phyloP scores from a whole-genome alignment of 2,113 vertebrate species.

The Isurus oxyrinchus region DNA sequence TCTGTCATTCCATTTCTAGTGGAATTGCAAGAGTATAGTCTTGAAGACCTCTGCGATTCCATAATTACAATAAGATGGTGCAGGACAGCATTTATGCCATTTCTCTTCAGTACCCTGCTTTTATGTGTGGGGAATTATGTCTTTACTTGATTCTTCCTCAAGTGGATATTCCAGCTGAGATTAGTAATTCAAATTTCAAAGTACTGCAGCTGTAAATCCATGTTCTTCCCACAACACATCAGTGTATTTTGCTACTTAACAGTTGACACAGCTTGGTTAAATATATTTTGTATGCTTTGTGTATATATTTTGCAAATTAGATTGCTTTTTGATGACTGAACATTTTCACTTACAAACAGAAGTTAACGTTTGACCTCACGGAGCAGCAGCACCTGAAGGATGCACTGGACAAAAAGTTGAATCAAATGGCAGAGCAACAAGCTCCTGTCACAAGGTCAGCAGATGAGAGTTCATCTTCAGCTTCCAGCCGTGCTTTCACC shows the following conservation, averaged over 20 bases:
- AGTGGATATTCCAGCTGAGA: background rate
- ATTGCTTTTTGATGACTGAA: background rate
- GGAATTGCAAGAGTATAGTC: background rate
- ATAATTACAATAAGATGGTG: background rate
- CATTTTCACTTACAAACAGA: conserved; percentile 55
- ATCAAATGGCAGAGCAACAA: conserved; percentile 67
- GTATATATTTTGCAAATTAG: background rate
- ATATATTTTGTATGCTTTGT: background rate
- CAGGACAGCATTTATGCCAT: background rate
- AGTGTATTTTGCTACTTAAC: background rate
- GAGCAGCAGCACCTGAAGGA: conserved; percentile 75
- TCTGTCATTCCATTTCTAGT: conserved; percentile 10
- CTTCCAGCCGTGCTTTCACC: conserved; percentile 49
- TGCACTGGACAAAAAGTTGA: conserved; percentile 64
- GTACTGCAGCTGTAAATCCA: background rate
- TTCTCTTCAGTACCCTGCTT: background rate
- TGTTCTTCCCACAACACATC: background rate
- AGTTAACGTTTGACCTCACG: conserved; percentile 70
- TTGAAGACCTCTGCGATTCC: background rate
- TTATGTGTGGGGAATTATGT: background rate
- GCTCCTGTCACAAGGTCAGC: conserved; percentile 51
- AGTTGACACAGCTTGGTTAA: background rate
- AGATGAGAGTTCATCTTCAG: conserved; percentile 45
- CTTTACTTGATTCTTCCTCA: background rate
- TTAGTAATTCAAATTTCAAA: background rate